Evolutionary conservation across 1,140 invertebrate species (phyloP).

Genomic region (Drosophila ficusphila): DNA sequence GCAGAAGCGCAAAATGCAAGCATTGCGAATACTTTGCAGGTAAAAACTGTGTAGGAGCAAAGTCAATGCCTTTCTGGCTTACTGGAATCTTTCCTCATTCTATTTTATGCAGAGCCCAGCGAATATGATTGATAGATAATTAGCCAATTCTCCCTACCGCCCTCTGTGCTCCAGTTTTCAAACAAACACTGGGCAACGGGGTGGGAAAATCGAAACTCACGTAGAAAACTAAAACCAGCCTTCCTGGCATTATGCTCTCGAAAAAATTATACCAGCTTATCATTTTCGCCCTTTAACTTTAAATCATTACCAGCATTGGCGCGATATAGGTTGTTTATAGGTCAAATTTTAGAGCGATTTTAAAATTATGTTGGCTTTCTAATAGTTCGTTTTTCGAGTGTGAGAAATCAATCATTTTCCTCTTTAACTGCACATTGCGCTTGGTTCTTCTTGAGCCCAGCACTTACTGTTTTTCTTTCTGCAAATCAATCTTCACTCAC

Average conservation of each 20-base stretch:
- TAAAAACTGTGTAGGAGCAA: neutral
- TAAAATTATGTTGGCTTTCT: no score
- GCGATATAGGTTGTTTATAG: no score
- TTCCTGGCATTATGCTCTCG: conserved; percentile 57
- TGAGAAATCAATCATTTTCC: conserved; percentile 74
- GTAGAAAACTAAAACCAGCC: conserved; percentile 29
- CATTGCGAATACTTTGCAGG: conserved; percentile 28
- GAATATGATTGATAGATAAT: conserved; percentile 75
- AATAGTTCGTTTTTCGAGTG: no score
- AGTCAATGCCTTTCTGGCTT: conserved; percentile 5
- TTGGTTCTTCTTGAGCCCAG: conserved; percentile 17
- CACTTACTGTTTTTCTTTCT: conserved; percentile 1
- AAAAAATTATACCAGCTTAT: no score
- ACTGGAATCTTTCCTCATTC: conserved; percentile 44
- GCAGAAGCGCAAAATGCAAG: conserved; percentile 13
- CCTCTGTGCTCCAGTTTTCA: conserved; percentile 42
- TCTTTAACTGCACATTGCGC: conserved; percentile 65
- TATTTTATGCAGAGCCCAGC: conserved; percentile 50
- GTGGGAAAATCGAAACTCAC: conserved; percentile 42
- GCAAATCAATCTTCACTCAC: conserved; percentile 64
- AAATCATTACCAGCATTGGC: no score
- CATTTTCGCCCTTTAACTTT: no score
- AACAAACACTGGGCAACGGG: conserved; percentile 38
- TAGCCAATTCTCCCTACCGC: conserved; percentile 25
- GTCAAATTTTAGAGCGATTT: no score